Conservation (phyloP, 92 coral and sea anemone genomes). For the Zoanthus solanderi region DNA sequence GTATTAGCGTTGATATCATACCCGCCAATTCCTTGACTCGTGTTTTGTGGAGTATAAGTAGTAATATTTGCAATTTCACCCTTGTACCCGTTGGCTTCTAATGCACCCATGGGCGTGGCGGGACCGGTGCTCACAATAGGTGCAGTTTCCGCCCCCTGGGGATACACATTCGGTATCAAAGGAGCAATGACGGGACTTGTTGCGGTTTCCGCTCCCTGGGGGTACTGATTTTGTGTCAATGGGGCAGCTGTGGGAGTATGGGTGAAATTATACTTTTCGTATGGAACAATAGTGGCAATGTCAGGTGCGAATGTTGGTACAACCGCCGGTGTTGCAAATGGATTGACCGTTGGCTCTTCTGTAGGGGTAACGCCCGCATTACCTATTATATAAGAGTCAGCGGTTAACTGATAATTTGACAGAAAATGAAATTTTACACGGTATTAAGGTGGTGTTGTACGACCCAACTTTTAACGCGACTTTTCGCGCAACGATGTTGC, state of each 20-base stretch:
- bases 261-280: conserved; percentile 74
- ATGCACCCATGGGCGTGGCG: conserved; percentile 33
- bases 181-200: conserved; percentile 18
- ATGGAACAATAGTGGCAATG: conserved; percentile 60
- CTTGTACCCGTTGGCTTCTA: conserved; percentile 33
- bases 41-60: conserved; percentile 11
- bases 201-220: conserved; percentile 7
- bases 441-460: no score
- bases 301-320: conserved; percentile 77
- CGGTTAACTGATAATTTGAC: neutral
- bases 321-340: conserved; percentile 41
- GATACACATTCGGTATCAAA: neutral
- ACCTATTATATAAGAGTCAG: conserved; percentile 13
- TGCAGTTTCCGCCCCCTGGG: conserved; percentile 14
- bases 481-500: no score
- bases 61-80: conserved; percentile 13
- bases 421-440: no score
- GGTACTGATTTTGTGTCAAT: neutral
- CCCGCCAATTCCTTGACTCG: conserved; percentile 16
- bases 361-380: conserved; percentile 50
- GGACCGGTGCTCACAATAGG: conserved; percentile 34
- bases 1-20: conserved; percentile 39
- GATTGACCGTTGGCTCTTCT: conserved; percentile 26
- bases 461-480: no score
- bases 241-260: conserved; percentile 44